A percentile compares a stretch with the other conserved stretches of the same genome.
Evolutionary conservation across 2,888 invertebrate genomes (phyloP).

Genomic region (Epicampocera succincta): DNA sequence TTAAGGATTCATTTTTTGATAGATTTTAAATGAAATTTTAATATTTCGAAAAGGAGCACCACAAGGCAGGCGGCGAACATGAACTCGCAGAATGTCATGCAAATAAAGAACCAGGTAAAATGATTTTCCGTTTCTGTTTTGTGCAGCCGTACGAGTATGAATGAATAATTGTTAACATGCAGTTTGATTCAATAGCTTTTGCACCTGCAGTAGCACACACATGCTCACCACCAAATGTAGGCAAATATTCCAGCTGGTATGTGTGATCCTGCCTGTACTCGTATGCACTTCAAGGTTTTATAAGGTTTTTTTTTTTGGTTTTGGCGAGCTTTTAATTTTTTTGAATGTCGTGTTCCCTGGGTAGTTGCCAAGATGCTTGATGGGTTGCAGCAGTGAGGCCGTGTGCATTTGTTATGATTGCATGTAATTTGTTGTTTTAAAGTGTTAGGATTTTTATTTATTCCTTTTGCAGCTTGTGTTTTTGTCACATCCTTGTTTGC

Average conservation of each 20-base stretch:
- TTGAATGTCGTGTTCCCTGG: conserved; percentile 43
- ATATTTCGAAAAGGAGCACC: conserved; percentile 52
- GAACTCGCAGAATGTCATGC: background rate
- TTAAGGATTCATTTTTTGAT: conserved; percentile 52
- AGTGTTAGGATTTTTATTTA: conserved; percentile 51
- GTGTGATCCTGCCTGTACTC: conserved; percentile 21
- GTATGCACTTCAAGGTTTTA: conserved; percentile 54
- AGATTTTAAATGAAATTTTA: conserved; percentile 69
- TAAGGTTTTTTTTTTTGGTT: conserved; percentile 5
- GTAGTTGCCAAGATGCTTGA: conserved; percentile 48
- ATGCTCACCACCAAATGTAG: background rate
- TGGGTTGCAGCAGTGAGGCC: conserved; percentile 46
- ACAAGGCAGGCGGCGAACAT: conserved; percentile 34
- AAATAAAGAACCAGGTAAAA: conserved; percentile 20
- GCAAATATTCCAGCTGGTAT: conserved; percentile 2
- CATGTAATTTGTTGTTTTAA: conserved; percentile 55
- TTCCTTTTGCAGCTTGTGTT: conserved; percentile 7
- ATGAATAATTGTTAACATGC: conserved; percentile 8
- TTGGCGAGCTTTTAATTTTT: conserved; percentile 1
- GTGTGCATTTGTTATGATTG: conserved; percentile 61
- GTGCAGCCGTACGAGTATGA: conserved; percentile 18
- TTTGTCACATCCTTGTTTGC: conserved; percentile 23
- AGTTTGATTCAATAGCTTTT: conserved; percentile 14
- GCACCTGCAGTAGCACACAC: background rate
- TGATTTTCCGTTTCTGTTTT: conserved; percentile 18